Percentiles rank a stretch among this genome's conserved stretches.
Conservation (phyloP, 2,113 vertebrate genomes). For the Pelodiscus sinensis region DNA sequence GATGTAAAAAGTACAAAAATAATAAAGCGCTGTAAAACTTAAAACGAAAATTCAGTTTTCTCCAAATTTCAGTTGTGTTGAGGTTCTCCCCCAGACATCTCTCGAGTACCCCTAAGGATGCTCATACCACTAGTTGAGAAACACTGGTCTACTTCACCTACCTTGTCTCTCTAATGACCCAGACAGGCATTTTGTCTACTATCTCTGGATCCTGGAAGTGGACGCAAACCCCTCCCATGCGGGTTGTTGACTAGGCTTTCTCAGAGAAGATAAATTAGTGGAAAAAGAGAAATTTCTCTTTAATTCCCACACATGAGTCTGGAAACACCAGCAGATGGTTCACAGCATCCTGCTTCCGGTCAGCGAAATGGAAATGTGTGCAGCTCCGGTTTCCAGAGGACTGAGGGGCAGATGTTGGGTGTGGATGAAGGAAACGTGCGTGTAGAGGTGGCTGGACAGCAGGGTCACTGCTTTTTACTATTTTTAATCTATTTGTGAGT, state of each 20-base stretch:
- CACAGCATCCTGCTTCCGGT: background rate
- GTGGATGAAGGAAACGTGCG: rapidly evolving
- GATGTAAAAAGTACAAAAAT: no score
- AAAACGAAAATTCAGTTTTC: no score
- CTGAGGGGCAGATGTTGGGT: background rate
- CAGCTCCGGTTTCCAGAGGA: background rate
- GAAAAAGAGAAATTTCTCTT: background rate
- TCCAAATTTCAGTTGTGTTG: no score
- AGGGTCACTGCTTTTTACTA: rapidly evolving
- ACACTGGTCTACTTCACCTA: background rate
- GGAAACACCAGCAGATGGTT: background rate
- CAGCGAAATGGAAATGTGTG: background rate
- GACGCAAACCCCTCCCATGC: background rate
- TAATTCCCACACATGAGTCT: background rate
- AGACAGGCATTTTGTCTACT: background rate
- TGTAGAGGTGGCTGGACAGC: background rate
- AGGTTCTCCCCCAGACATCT: no score
- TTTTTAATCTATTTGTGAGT: background rate
- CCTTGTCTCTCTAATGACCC: background rate
- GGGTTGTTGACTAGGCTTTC: background rate
- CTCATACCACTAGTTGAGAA: no score
- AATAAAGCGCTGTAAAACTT: no score
- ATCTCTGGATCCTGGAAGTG: background rate
- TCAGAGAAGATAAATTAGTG: background rate
- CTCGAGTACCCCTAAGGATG: no score